These are phyloP conservation scores for Fulica atra DNA, from an alignment of 2,113 vertebrate genomes.

Conservation along the genomic window DNA sequence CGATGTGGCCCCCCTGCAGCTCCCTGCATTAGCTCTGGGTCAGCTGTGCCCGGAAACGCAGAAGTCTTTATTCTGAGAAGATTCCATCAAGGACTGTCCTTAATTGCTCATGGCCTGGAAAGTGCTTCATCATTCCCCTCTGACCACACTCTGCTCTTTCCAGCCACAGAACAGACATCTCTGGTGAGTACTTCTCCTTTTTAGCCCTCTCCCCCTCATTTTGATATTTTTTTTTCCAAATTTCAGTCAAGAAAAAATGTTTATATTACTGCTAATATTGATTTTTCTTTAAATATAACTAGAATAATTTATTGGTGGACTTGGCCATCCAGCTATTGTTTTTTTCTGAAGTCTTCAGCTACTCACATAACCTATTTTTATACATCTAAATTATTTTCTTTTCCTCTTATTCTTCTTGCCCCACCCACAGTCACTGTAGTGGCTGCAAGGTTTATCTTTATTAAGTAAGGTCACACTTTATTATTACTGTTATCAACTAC, in stretches of 20 bases:
- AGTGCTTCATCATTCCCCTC: conserved; percentile 38
- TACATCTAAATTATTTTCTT: not conserved
- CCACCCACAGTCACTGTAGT: not conserved
- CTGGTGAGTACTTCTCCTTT: not conserved
- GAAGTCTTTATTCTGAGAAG: not conserved
- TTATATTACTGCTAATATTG: not conserved
- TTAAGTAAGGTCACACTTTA: not conserved
- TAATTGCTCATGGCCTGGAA: not conserved
- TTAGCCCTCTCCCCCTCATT: not conserved
- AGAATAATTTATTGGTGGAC: not conserved
- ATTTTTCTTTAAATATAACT: not conserved
- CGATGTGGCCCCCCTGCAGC: rapidly evolving
- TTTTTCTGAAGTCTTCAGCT: not conserved
- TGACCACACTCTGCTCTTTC: not conserved
- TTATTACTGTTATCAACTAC: not conserved
- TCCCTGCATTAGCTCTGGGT: not conserved
- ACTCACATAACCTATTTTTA: not conserved
- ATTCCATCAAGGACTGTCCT: not conserved
- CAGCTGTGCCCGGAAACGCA: not conserved
- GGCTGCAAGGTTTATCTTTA: not conserved
- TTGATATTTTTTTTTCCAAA: not conserved
- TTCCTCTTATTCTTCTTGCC: not conserved
- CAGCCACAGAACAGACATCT: not conserved
- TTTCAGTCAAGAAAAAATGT: not conserved
- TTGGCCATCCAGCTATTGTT: not conserved